phyloP scores from a whole-genome alignment of 2,888 invertebrate species.

The Arge pagana region DNA sequence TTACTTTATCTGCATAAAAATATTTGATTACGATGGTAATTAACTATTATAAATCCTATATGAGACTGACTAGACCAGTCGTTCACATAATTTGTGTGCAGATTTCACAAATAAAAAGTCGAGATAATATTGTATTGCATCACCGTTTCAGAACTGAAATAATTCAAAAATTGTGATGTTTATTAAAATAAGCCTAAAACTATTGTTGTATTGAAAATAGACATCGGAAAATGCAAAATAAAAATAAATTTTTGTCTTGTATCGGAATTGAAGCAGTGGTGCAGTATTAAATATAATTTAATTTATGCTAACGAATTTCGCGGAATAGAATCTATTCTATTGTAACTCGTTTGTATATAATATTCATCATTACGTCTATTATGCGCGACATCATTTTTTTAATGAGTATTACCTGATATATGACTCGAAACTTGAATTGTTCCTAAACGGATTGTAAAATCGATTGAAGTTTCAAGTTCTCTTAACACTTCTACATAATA shows the following conservation, averaged over 20 bases:
- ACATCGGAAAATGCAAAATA: too few species aligned
- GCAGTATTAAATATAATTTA: too few species aligned
- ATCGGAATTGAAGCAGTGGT: too few species aligned
- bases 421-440: constrained; percentile 9
- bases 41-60: neutral
- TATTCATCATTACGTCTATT: constrained; percentile 10
- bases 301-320: too few species aligned
- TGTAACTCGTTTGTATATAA: constrained; percentile 9
- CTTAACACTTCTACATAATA: constrained; percentile 7
- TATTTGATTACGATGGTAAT: neutral
- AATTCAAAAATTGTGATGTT: too few species aligned
- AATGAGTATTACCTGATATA: neutral
- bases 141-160: too few species aligned
- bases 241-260: too few species aligned
- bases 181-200: too few species aligned
- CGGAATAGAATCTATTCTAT: constrained; percentile 6
- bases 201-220: too few species aligned
- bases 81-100: constrained; percentile 5
- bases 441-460: neutral
- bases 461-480: constrained; percentile 14
- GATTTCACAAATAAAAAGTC: too few species aligned
- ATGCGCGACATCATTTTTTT: neutral
- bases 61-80: constrained; percentile 17
- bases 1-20: neutral
- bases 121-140: too few species aligned